Evolutionary conservation across 2,888 invertebrate genomes (phyloP).

Genomic region (Merodon equestris): DNA sequence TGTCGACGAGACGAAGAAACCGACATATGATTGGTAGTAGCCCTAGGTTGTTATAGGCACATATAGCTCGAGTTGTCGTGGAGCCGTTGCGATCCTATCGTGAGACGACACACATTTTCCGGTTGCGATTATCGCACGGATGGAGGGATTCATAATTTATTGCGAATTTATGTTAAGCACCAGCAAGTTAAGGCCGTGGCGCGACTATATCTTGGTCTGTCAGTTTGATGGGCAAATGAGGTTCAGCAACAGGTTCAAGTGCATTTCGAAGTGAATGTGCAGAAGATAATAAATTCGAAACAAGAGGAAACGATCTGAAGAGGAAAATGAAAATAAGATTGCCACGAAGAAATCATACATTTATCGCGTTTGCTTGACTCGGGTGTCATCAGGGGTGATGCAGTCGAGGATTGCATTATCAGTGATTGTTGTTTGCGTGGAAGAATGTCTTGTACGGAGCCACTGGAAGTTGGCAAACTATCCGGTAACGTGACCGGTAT

Average conservation of each 20-base stretch:
- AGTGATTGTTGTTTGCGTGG: neutral
- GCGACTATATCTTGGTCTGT: slow-evolving; percentile 46
- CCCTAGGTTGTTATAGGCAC: too few relatives aligned
- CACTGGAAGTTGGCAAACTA: too few relatives aligned
- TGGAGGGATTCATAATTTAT: slow-evolving; percentile 50
- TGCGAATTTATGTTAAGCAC: slow-evolving; percentile 59
- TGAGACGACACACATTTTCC: slow-evolving; percentile 48
- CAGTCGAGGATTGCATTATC: slow-evolving; percentile 38
- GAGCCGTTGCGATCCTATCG: slow-evolving; percentile 23
- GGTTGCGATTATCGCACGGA: slow-evolving; percentile 52
- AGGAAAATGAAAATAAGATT: slow-evolving; percentile 2
- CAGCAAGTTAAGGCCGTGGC: slow-evolving; percentile 40
- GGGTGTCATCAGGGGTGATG: slow-evolving; percentile 36
- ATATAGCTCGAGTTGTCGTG: too few relatives aligned
- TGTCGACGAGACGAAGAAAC: neutral
- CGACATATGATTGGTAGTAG: neutral
- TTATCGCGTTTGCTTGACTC: slow-evolving; percentile 39
- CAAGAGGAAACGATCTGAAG: too few relatives aligned
- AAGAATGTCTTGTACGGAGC: too few relatives aligned
- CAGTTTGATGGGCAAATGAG: slow-evolving; percentile 40
- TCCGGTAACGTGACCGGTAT: too few relatives aligned
- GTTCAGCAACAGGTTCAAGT: slow-evolving; percentile 63
- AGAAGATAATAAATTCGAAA: slow-evolving; percentile 17
- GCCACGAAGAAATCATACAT: slow-evolving; percentile 30
- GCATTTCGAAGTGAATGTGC: slow-evolving; percentile 47